Base-by-base conservation (phyloP, 2,888 invertebrate species). In the Amiota minor region DNA sequence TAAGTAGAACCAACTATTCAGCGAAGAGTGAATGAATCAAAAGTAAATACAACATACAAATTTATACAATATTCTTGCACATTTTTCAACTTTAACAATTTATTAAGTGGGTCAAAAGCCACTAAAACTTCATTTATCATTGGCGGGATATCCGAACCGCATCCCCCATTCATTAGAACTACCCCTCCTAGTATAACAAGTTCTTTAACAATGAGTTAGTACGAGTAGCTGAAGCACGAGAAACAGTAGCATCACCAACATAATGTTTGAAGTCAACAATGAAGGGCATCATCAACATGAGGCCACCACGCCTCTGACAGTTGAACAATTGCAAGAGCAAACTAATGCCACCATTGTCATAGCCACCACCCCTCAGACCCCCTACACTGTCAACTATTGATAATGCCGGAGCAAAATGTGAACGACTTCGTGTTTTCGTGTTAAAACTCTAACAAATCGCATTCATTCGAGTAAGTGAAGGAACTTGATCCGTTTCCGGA, bases 91-190 rank as follows among this genome's bases (percentile, higher is more conserved):
- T 86, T 84, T 81, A 86, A 84, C 87, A 84, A 87, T 88, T 86
- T 88, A 88, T 88, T 88, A 88, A 88, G 86, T 88, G 85, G 88
- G 88, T 88, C 88, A 88, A 86, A 86, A 88, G 86, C 88, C 86
- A 87, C 88, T 88, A 88, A 86, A 88, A 87, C 86, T 87, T 86
- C 88, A 88, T 88, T 88, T 87, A 88, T 88, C 88, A 88, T 81
- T 85, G 86, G 80, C 59, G 18, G 59, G 9, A 16, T 16, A 10
- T 8, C 14, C 14, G 53, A 53, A 53, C 9, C 70, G 70, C 47
- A 6, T 18, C 14, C 49, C n/a, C 35, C 2, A 69, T 18, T 23
- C 61, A n/a, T 71, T 45, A 20, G 61, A 67, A 64, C 9, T 12
- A 59, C 8, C 8, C 9, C 9, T 11, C 14, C 8, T 11, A 11